Conservation (phyloP, 2,113 vertebrate species). For the Lutjanus erythropterus region DNA sequence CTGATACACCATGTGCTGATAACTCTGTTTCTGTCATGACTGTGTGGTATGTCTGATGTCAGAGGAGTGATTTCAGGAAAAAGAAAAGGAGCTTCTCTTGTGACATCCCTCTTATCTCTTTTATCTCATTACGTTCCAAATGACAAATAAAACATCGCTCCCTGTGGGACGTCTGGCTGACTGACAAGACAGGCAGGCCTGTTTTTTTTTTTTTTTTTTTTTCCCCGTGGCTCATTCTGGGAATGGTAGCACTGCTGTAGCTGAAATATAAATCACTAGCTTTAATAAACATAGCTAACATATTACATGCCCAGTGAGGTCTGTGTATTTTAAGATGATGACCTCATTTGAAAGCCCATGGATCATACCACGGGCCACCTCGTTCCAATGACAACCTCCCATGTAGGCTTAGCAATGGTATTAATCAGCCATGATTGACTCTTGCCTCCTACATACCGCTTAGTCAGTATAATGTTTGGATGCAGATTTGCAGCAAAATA, state of each 20-base stretch:
- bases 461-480: constrained; percentile 42
- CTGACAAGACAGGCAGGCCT: constrained; percentile 43
- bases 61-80: constrained; percentile 50
- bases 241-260: constrained; percentile 15
- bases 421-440: constrained; percentile 70
- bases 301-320: constrained; percentile 23
- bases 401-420: constrained; percentile 56
- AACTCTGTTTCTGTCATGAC: constrained; percentile 52
- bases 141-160: constrained; percentile 66
- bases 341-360: constrained; percentile 55
- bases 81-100: constrained; percentile 39
- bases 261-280: constrained; percentile 30
- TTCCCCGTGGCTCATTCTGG: constrained; percentile 27
- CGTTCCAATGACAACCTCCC: constrained; percentile 47
- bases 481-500: constrained; percentile 30
- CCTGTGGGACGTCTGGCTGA: constrained; percentile 50
- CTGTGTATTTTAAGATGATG: constrained; percentile 58
- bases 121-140: constrained; percentile 65
- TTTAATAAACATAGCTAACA: constrained; percentile 50
- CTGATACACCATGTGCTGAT: constrained; percentile 50
- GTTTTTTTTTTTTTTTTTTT: not conserved
- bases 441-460: constrained; percentile 61
- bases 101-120: constrained; percentile 60
- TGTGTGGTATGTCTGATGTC: constrained; percentile 46
- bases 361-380: constrained; percentile 49